These are phyloP conservation scores for Malurus alboscapulatus DNA, from an alignment of 2,113 vertebrate genomes.

Conservation along the genomic window DNA sequence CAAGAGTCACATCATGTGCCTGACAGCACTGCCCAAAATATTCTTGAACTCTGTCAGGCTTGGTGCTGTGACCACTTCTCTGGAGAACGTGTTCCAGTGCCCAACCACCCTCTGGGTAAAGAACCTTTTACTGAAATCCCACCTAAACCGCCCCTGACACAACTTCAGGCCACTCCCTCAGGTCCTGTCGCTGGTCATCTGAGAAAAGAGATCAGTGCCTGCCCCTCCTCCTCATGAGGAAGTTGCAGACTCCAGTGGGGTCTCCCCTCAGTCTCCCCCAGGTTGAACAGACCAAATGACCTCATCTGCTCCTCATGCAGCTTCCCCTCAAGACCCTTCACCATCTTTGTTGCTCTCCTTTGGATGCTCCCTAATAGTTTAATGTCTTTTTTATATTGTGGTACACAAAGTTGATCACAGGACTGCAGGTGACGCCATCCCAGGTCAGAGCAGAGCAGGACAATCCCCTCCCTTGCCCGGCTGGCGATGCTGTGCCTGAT, in stretches of 20 bases:
- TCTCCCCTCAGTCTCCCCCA: neutral
- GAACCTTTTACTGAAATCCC: neutral
- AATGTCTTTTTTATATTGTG: fast-evolving
- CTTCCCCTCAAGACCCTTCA: neutral
- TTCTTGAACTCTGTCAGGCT: neutral
- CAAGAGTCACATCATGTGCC: neutral
- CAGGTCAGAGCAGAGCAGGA: fast-evolving
- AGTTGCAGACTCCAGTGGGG: fast-evolving
- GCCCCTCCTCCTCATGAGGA: neutral
- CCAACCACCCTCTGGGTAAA: neutral
- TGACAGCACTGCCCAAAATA: neutral
- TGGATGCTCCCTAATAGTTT: fast-evolving
- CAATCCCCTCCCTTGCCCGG: fast-evolving
- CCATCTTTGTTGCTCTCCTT: neutral
- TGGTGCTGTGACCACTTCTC: neutral
- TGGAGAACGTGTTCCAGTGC: neutral
- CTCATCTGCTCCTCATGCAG: fast-evolving
- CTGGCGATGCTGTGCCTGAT: neutral
- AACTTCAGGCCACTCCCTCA: neutral
- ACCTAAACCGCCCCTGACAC: neutral
- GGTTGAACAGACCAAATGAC: neutral
- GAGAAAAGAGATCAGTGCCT: neutral
- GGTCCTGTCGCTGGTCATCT: fast-evolving
- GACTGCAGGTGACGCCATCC: fast-evolving
- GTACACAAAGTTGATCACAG: fast-evolving